These are phyloP conservation scores for Megaleporinus macrocephalus DNA, from an alignment of 2,113 vertebrate genomes.

Conservation along the genomic window DNA sequence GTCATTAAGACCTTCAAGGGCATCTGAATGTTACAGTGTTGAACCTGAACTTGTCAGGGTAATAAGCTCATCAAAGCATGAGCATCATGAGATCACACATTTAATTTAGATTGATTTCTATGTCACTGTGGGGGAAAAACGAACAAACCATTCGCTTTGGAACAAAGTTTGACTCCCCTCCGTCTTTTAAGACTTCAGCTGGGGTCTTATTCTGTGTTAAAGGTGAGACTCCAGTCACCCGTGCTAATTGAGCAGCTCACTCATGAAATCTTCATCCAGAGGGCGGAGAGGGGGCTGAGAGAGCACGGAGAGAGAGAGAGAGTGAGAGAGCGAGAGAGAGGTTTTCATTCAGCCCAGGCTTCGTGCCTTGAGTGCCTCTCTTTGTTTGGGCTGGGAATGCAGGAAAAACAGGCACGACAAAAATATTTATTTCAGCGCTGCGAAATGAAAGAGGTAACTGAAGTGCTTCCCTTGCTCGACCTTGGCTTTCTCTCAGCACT, in stretches of 20 bases:
- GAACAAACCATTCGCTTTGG: too few relatives aligned
- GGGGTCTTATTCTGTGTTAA: conserved; percentile 44
- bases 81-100: too few relatives aligned
- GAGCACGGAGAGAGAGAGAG: background rate
- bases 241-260: conserved; percentile 75
- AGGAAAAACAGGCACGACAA: background rate
- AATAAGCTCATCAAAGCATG: too few relatives aligned
- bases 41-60: too few relatives aligned
- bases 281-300: conserved; percentile 49
- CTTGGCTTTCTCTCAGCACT: background rate
- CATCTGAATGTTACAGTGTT: too few relatives aligned
- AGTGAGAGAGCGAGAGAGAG: conserved; percentile 3
- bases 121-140: too few relatives aligned
- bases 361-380: background rate
- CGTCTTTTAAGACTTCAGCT: conserved; percentile 26
- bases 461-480: background rate
- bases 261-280: conserved; percentile 71
- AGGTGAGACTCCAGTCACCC: conserved; percentile 78
- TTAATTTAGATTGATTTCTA: too few relatives aligned
- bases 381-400: conserved; percentile 11
- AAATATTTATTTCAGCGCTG: conserved; percentile 46
- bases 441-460: background rate
- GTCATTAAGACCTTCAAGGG: too few relatives aligned
- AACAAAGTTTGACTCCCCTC: background rate
- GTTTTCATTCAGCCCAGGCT: conserved; percentile 30